Conservation (phyloP, 2,113 vertebrate genomes). For the Brienomyrus longianalis region DNA sequence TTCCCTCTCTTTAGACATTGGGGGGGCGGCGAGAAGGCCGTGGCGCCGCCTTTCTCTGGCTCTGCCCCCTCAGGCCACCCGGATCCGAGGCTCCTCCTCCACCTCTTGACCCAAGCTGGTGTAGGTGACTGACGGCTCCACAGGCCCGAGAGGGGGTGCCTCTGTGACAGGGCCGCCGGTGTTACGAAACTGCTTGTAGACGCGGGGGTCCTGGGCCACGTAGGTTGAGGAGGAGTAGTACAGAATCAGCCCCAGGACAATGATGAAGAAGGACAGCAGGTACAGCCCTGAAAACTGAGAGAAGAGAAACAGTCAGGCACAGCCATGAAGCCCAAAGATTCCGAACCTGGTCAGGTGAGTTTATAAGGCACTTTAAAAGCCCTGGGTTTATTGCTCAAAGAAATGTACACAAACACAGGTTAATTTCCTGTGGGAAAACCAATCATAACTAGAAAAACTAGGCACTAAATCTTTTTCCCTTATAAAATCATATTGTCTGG, state of each 20-base stretch:
- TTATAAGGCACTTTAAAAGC: not conserved
- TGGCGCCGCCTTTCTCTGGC: constrained; percentile 33
- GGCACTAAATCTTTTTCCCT: not conserved
- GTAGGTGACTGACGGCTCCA: constrained; percentile 87
- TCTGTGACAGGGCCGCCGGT: constrained; percentile 69
- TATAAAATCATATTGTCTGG: not conserved
- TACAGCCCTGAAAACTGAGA: constrained; percentile 91
- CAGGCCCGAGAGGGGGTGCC: constrained; percentile 57
- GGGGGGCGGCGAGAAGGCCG: constrained; percentile 51
- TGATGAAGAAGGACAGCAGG: constrained; percentile 83
- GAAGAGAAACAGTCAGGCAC: constrained; percentile 21
- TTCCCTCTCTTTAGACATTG: constrained; percentile 70
- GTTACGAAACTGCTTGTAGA: constrained; percentile 94
- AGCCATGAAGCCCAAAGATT: not conserved
- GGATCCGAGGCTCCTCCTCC: constrained; percentile 76
- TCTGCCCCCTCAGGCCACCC: constrained; percentile 61
- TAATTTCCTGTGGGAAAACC: not conserved
- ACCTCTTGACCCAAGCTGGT: constrained; percentile 81
- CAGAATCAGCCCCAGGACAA: constrained; percentile 80
- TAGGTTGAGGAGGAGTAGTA: constrained; percentile 87
- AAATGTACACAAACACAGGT: not conserved
- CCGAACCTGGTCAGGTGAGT: not conserved
- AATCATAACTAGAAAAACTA: constrained; percentile 2
- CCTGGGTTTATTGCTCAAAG: not conserved
- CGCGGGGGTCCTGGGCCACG: constrained; percentile 83